Percentiles rank a stretch among this genome's conserved stretches.
Conservation (phyloP, 1,140 invertebrate genomes). For the Drosophila teissieri region DNA sequence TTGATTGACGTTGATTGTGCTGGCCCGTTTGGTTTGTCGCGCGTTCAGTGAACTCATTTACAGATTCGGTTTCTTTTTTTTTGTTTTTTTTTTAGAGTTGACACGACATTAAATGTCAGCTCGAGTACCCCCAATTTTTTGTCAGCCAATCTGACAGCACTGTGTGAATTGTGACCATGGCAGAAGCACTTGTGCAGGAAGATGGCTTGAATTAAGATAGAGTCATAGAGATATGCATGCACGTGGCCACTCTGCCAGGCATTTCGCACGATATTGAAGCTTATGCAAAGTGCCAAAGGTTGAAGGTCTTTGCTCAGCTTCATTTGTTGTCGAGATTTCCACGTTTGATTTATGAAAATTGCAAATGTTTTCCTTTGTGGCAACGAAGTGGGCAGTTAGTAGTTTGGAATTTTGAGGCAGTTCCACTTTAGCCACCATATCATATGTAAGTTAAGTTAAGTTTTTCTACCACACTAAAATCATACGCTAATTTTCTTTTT, state of each 20-base stretch:
- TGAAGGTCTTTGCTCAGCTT: slow-evolving; percentile 23
- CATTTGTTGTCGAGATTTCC: slow-evolving; percentile 15
- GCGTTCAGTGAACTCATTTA: slow-evolving; percentile 62
- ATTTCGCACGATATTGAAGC: slow-evolving; percentile 36
- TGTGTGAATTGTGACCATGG: slow-evolving; percentile 33
- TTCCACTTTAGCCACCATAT: slow-evolving; percentile 1
- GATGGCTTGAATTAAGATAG: slow-evolving; percentile 22
- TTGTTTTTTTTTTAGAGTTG: slow-evolving; percentile 23
- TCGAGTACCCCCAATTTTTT: slow-evolving; percentile 10
- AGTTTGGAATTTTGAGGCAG: slow-evolving; percentile 6
- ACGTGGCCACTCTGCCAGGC: slow-evolving; percentile 7
- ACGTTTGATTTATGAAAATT: slow-evolving; percentile 29
- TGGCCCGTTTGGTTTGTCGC: slow-evolving; percentile 36
- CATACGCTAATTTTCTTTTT: too few relatives aligned
- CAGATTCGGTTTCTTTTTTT: slow-evolving; percentile 25
- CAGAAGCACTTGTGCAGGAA: slow-evolving; percentile 14
- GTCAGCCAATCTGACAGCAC: slow-evolving; percentile 6
- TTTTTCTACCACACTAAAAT: too few relatives aligned
- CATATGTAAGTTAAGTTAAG: too few relatives aligned
- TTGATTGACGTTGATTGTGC: slow-evolving; percentile 63
- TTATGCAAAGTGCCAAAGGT: slow-evolving; percentile 32
- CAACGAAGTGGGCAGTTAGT: background rate
- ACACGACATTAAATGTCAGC: slow-evolving; percentile 37
- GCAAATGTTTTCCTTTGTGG: slow-evolving; percentile 18
- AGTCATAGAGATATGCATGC: slow-evolving; percentile 18